Conservation (phyloP, 2,888 invertebrate genomes). For the Saturnia pavonia region DNA sequence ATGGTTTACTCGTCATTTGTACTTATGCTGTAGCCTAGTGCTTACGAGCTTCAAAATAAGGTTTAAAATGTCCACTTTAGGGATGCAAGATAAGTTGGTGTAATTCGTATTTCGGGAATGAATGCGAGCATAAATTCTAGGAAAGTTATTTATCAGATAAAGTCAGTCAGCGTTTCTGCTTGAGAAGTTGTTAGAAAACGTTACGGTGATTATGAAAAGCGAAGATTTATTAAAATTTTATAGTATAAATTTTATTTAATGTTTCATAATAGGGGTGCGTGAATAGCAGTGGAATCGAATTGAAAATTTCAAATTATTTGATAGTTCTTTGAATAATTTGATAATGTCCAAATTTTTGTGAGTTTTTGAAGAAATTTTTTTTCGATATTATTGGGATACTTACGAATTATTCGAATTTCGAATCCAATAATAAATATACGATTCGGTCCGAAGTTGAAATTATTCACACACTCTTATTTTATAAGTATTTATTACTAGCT, state of each 20-base stretch:
- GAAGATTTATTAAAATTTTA: neutral
- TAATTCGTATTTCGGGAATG: constrained; percentile 34
- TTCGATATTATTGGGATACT: too few relatives aligned
- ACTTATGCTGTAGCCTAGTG: constrained; percentile 18
- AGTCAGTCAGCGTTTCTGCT: neutral
- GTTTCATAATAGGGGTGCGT: neutral
- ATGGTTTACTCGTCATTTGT: neutral
- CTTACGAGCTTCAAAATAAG: constrained; percentile 25
- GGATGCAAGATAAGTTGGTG: constrained; percentile 1
- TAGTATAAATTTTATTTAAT: neutral
- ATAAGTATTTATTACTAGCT: too few relatives aligned
- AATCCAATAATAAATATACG: too few relatives aligned
- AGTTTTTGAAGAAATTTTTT: too few relatives aligned
- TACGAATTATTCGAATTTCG: too few relatives aligned
- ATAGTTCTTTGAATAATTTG: too few relatives aligned
- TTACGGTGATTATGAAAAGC: neutral
- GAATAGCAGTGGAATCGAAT: too few relatives aligned
- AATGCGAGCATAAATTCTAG: constrained; percentile 46
- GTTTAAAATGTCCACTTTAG: constrained; percentile 20
- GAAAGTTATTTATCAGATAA: constrained; percentile 22
- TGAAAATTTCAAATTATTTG: too few relatives aligned
- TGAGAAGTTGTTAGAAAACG: neutral
- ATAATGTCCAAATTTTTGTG: too few relatives aligned
- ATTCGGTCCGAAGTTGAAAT: too few relatives aligned
- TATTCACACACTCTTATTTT: too few relatives aligned